phyloP scores from a whole-genome alignment of 2,797 vertebrate species.

The Mormyrops boulengeri region DNA sequence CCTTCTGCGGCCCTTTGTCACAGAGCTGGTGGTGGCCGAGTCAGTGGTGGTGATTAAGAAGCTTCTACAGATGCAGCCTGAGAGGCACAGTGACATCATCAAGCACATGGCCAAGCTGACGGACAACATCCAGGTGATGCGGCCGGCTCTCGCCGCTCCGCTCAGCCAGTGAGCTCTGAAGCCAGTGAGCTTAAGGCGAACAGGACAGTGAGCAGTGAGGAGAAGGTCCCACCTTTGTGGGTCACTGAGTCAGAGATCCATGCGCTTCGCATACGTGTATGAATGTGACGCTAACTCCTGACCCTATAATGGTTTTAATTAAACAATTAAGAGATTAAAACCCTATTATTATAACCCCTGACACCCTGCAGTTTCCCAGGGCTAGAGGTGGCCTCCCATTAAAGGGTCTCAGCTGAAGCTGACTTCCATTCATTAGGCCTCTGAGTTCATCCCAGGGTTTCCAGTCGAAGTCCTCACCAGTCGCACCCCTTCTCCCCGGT shows the following conservation, averaged over 20 bases:
- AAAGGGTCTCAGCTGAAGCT: not conserved
- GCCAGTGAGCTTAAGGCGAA: not conserved
- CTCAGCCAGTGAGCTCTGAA: not conserved
- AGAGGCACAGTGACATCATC: conserved; percentile 97
- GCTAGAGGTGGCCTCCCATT: not conserved
- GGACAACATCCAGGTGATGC: conserved; percentile 86
- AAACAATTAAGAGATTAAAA: not conserved
- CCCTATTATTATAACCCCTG: too few relatives aligned
- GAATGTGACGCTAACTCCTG: not conserved
- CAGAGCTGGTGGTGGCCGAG: conserved; percentile 94
- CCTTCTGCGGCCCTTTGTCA: not conserved
- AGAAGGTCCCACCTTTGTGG: not conserved
- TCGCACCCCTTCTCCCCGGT: not conserved
- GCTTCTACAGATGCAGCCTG: conserved; percentile 94
- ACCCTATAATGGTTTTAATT: not conserved
- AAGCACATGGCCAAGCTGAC: conserved; percentile 98
- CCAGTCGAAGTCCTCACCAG: not conserved
- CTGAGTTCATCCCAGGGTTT: not conserved
- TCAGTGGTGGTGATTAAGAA: conserved; percentile 98
- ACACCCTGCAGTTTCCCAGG: not conserved
- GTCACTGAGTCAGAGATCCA: too few relatives aligned
- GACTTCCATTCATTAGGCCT: not conserved
- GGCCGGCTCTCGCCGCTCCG: not conserved
- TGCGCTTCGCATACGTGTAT: not conserved
- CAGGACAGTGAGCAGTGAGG: not conserved